phyloP scores from a whole-genome alignment of 2,888 invertebrate species.

The Synergus umbraculus region DNA sequence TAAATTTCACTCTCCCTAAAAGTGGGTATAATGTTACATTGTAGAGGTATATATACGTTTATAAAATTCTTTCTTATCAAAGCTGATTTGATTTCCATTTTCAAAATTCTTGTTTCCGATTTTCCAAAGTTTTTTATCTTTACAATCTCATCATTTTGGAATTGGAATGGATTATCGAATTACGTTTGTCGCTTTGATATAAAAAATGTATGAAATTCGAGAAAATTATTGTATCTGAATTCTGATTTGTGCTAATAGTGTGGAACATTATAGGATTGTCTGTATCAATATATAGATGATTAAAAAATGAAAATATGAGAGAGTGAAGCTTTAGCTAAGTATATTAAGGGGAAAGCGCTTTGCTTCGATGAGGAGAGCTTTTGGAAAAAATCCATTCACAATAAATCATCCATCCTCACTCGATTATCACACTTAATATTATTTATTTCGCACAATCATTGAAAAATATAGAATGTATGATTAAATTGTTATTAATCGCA shows the following conservation, averaged over 20 bases:
- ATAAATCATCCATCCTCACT: constrained; percentile 21
- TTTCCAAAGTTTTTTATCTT: neutral
- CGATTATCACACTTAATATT: constrained; percentile 14
- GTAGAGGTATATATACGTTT: constrained; percentile 50
- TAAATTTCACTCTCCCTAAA: constrained; percentile 49
- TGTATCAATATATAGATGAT: neutral
- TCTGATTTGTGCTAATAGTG: constrained; percentile 17
- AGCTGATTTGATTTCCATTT: constrained; percentile 47
- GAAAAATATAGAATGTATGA: constrained; percentile 36
- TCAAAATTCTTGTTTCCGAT: neutral
- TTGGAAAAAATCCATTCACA: constrained; percentile 22
- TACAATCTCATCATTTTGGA: neutral
- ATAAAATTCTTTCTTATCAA: constrained; percentile 53
- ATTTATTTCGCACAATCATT: constrained; percentile 15
- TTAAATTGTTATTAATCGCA: constrained; percentile 25
- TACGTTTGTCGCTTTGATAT: constrained; percentile 8
- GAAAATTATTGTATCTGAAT: constrained; percentile 25
- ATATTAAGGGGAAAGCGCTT: constrained; percentile 16
- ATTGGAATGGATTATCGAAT: neutral
- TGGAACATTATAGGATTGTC: constrained; percentile 19
- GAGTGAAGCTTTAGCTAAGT: neutral
- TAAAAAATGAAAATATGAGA: neutral
- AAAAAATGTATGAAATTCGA: constrained; percentile 19
- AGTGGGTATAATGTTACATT: constrained; percentile 47
- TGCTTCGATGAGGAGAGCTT: constrained; percentile 31